These are phyloP conservation scores for Sebastes nivosus DNA, from an alignment of 2,797 vertebrate genomes.

Conservation along the genomic window DNA sequence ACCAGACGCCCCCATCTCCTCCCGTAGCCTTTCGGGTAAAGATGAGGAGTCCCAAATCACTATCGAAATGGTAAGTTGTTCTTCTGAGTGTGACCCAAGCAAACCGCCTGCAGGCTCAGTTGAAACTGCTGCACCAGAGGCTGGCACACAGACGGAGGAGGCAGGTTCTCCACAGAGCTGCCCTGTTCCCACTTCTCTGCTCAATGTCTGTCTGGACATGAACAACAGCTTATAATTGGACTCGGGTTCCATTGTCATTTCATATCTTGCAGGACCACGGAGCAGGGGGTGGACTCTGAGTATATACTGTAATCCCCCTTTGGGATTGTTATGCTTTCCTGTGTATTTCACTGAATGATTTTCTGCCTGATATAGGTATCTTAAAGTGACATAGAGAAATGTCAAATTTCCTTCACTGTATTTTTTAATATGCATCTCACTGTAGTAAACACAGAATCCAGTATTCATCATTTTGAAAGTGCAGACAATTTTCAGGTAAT, in stretches of 20 bases:
- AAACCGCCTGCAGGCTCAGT: constrained; percentile 16
- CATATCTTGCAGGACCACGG: not conserved
- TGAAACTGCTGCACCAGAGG: not conserved
- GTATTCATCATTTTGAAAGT: constrained; percentile 22
- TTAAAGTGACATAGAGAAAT: constrained; percentile 8
- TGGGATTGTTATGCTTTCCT: constrained; percentile 12
- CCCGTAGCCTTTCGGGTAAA: constrained; percentile 47
- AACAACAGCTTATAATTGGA: constrained; percentile 72
- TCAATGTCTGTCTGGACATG: constrained; percentile 86
- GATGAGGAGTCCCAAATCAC: constrained; percentile 57
- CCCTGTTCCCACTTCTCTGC: constrained; percentile 74
- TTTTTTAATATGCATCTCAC: constrained; percentile 39
- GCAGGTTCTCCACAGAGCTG: constrained; percentile 40
- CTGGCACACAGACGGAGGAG: constrained; percentile 36
- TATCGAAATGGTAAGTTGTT: constrained; percentile 62
- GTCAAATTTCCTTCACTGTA: constrained; percentile 13
- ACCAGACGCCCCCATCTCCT: constrained; percentile 81
- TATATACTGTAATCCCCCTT: constrained; percentile 54
- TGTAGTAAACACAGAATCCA: constrained; percentile 22
- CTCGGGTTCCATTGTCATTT: not conserved
- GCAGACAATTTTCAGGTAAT: constrained; percentile 25
- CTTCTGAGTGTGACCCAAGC: constrained; percentile 35
- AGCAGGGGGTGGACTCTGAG: not conserved
- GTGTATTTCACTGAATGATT: constrained; percentile 31
- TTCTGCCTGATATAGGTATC: constrained; percentile 16